These are phyloP conservation scores for Macrosoma leucophasiata DNA, from an alignment of 2,888 invertebrate genomes.

Conservation along the genomic window DNA sequence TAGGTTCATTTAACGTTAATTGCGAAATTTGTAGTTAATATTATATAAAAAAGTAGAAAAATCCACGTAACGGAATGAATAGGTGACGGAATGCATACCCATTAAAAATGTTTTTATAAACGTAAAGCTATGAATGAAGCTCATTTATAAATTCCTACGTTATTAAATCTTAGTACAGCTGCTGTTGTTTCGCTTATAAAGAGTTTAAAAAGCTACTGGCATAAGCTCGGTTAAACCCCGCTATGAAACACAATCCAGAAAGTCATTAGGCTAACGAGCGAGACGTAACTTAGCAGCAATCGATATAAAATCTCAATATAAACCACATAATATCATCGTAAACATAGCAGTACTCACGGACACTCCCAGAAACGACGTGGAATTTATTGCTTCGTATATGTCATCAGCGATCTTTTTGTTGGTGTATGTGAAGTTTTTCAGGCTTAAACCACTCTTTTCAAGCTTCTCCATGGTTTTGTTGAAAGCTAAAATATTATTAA, in stretches of 20 bases:
- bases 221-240: no score
- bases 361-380: slow-evolving; percentile 98
- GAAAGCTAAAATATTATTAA: slow-evolving; percentile 82
- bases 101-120: no score
- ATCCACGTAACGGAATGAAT: no score
- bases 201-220: no score
- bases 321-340: slow-evolving; percentile 3
- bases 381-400: slow-evolving; percentile 98
- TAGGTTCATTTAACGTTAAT: no score
- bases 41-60: no score
- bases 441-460: slow-evolving; percentile 84
- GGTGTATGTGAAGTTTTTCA: slow-evolving; percentile 97
- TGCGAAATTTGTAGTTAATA: no score
- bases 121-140: no score
- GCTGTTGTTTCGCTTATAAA: no score
- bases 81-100: no score
- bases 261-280: slow-evolving; percentile 26
- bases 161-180: no score
- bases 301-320: slow-evolving; percentile 13
- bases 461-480: slow-evolving; percentile 97
- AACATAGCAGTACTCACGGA: slow-evolving; percentile 82
- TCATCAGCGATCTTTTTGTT: slow-evolving; percentile 96
- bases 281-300: slow-evolving; percentile 16
- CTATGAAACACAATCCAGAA: slow-evolving; percentile 22
- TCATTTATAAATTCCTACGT: no score